Evolutionary conservation across 2,888 invertebrate species (phyloP).

Genomic region (Geophilus truncorum): DNA sequence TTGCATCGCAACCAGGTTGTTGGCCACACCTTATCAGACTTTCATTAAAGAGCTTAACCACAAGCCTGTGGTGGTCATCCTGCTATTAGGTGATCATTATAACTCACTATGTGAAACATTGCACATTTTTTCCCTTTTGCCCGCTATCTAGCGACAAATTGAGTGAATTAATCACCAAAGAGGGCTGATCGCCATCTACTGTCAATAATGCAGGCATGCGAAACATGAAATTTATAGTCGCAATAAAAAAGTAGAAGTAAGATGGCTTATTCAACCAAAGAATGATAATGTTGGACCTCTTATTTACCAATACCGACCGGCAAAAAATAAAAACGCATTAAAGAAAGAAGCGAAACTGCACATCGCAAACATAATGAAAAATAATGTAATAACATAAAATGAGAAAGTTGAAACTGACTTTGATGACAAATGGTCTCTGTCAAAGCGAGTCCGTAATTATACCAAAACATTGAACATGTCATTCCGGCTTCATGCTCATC

Average conservation of each 20-base stretch:
- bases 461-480: neutral
- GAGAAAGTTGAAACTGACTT: neutral
- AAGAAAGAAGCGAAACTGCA: neutral
- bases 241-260: neutral
- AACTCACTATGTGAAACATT: neutral
- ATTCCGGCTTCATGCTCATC: neutral
- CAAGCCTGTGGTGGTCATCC: neutral
- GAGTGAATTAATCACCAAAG: neutral
- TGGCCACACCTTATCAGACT: neutral
- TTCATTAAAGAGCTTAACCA: neutral
- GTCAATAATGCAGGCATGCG: neutral
- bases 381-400: neutral
- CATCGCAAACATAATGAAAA: neutral
- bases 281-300: neutral
- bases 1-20: neutral
- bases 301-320: neutral
- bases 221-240: neutral
- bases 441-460: neutral
- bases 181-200: neutral
- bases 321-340: no score
- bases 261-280: neutral
- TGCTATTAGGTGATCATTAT: neutral
- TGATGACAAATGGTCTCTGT: neutral
- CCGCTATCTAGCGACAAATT: neutral
- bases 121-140: neutral